Evolutionary conservation across 1,140 invertebrate species (phyloP).

Genomic region (Hycleus phaleratus): DNA sequence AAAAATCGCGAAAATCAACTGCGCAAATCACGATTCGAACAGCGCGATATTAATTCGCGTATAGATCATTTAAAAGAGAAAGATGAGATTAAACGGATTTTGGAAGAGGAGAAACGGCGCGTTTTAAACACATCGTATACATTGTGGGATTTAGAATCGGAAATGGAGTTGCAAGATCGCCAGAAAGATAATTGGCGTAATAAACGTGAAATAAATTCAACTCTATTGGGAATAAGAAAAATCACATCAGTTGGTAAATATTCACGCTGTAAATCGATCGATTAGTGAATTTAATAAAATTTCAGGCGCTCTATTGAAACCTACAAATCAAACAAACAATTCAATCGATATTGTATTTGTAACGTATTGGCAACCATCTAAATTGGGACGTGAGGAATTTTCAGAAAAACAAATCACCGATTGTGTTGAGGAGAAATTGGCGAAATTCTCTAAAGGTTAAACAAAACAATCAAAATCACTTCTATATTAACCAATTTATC

Average conservation of each 20-base stretch:
- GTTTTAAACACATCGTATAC: slow-evolving; percentile 29
- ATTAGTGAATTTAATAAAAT: slow-evolving; percentile 4
- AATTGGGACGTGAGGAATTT: slow-evolving; percentile 39
- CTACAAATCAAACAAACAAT: slow-evolving; percentile 27
- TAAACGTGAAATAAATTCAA: slow-evolving; percentile 27
- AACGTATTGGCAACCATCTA: slow-evolving; percentile 48
- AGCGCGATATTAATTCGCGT: slow-evolving; percentile 35
- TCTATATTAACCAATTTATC: slow-evolving; percentile 13
- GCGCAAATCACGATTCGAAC: slow-evolving; percentile 36
- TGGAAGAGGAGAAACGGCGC: slow-evolving; percentile 32
- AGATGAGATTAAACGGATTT: slow-evolving; percentile 27
- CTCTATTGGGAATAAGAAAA: slow-evolving; percentile 24
- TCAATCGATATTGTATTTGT: slow-evolving; percentile 48
- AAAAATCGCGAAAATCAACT: slow-evolving; percentile 37
- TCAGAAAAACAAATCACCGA: slow-evolving; percentile 42
- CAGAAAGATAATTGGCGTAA: slow-evolving; percentile 31
- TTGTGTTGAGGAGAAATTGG: slow-evolving; percentile 34
- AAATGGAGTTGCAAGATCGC: slow-evolving; percentile 36
- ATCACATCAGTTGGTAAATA: slow-evolving; percentile 40
- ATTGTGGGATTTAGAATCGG: slow-evolving; percentile 39
- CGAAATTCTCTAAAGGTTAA: slow-evolving; percentile 28
- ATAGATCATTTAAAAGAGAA: slow-evolving; percentile 33
- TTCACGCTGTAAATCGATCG: slow-evolving; percentile 29
- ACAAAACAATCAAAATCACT: slow-evolving; percentile 2
- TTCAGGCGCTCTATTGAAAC: slow-evolving; percentile 37